phyloP scores from a whole-genome alignment of 1,140 invertebrate species.

The Cherax quadricarinatus region DNA sequence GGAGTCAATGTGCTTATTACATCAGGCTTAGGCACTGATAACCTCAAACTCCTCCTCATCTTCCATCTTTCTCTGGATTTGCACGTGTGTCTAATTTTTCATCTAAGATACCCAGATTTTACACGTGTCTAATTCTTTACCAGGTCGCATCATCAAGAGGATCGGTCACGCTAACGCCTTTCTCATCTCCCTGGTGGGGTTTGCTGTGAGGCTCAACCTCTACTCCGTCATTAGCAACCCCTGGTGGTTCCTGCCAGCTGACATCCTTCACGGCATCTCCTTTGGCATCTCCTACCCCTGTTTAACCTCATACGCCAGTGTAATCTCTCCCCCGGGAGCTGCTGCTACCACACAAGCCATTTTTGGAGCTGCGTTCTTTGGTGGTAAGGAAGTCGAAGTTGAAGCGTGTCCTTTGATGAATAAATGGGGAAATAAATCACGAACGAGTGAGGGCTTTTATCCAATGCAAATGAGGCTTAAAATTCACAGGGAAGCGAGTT shows the following conservation, averaged over 20 bases:
- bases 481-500: too few species aligned
- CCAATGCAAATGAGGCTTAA: too few species aligned
- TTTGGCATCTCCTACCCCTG: constrained; percentile 48
- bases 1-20: too few species aligned
- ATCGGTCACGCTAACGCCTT: constrained; percentile 46
- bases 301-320: constrained; percentile 52
- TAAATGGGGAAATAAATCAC: too few species aligned
- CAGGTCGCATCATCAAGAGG: constrained; percentile 52
- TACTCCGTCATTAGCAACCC: constrained; percentile 52
- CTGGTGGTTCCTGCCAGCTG: constrained; percentile 56
- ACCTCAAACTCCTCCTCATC: too few species aligned
- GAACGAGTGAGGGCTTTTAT: too few species aligned
- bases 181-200: constrained; percentile 31
- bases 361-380: constrained; percentile 54
- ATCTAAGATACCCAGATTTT: too few species aligned
- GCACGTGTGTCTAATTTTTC: too few species aligned
- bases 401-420: too few species aligned
- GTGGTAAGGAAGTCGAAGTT: constrained; percentile 13
- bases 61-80: too few species aligned
- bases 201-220: constrained; percentile 45
- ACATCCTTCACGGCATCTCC: constrained; percentile 60
- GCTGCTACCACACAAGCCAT: constrained; percentile 51
- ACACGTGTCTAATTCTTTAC: background rate
- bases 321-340: constrained; percentile 45
- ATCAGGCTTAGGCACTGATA: too few species aligned